phyloP scores from a whole-genome alignment of 1,140 invertebrate genomes.

The Aculops lycopersici region DNA sequence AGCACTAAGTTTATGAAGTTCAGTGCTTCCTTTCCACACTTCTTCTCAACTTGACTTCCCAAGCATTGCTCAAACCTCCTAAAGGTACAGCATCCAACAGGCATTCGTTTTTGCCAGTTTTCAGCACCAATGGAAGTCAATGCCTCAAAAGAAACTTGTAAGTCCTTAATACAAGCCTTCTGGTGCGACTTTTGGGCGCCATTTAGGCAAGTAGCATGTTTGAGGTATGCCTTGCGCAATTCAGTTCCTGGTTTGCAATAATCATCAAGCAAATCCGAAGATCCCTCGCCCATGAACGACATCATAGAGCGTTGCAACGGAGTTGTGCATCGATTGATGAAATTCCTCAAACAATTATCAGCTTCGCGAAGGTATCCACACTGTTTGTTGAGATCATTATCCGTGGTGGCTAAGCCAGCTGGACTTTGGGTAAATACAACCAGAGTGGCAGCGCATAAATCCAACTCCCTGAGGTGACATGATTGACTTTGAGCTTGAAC shows the following conservation, averaged over 20 bases:
- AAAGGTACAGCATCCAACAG: constrained; percentile 12
- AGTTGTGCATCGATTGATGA: constrained; percentile 11
- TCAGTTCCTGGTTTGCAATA: constrained; percentile 12
- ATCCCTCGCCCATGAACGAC: constrained; percentile 11
- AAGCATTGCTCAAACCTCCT: constrained; percentile 8
- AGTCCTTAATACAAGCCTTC: constrained; percentile 11
- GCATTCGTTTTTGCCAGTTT: constrained; percentile 12
- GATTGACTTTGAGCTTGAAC: too few species aligned
- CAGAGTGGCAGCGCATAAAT: constrained; percentile 10
- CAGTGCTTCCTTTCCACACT: constrained; percentile 11
- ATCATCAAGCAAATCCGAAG: constrained; percentile 10
- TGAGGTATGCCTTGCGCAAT: constrained; percentile 10
- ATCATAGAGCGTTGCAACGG: constrained; percentile 12
- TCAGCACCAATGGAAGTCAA: constrained; percentile 6
- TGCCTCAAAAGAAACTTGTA: constrained; percentile 12
- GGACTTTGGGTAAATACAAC: constrained; percentile 11
- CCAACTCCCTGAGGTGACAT: constrained; percentile 1
- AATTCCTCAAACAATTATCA: constrained; percentile 12
- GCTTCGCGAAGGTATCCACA: constrained; percentile 11
- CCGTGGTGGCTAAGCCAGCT: constrained; percentile 8
- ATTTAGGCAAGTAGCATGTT: constrained; percentile 12
- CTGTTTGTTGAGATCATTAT: constrained; percentile 10
- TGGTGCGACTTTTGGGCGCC: constrained; percentile 11
- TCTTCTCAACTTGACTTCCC: constrained; percentile 11
- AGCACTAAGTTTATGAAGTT: constrained; percentile 8